Base-by-base conservation (phyloP, 2,797 vertebrate genomes). In the Borostomias antarcticus region DNA sequence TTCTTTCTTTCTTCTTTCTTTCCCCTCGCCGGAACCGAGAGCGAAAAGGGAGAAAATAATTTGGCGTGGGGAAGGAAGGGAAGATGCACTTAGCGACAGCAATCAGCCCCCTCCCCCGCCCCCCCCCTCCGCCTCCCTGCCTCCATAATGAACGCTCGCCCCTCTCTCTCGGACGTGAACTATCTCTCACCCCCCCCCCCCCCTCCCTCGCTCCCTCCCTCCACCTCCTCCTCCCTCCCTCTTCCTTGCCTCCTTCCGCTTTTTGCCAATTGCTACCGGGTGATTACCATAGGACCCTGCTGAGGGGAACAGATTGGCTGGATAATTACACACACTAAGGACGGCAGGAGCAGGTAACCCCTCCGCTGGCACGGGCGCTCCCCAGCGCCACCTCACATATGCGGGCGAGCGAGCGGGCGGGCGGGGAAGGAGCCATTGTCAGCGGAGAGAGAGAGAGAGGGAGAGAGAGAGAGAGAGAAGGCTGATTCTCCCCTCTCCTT, bases 291-390 rank as follows among this genome's bases (percentile, higher is more conserved):
- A 91, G 88, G 92, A 92, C 85, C 95, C 95, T 83, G 94, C 96
- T 96, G 95, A 94, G 95, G 92, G 91, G 95, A 97, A 96, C 96
- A 98, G 95, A 98, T 97, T 98, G 96, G 94, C 79, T 93, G 90
- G 93, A 96, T 97, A 96, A 97, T 98, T 97, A 96, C 94, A 95
- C 92, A 97, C 94, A 95, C 94, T 95, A 96, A 95, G 93, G 90
- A 94, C 91, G 88, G 92, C 88, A 91, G 93, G 94, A 94, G 94
- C 94, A 93, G 91, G 93, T 96, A 95, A 96, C 95, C 95, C 79
- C 93, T 95, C 89, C 88, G 94, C 94, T 95, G 93, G 94, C 93
- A 94, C 88, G 79, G 91, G 89, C 93, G 82, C 91, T 95, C 94
- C 95, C 95, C 83, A 79, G 90, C 92, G 95, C 92, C 91, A 92